Evolutionary conservation across 2,797 vertebrate genomes (phyloP).

Genomic region (Gouania willdenowi): DNA sequence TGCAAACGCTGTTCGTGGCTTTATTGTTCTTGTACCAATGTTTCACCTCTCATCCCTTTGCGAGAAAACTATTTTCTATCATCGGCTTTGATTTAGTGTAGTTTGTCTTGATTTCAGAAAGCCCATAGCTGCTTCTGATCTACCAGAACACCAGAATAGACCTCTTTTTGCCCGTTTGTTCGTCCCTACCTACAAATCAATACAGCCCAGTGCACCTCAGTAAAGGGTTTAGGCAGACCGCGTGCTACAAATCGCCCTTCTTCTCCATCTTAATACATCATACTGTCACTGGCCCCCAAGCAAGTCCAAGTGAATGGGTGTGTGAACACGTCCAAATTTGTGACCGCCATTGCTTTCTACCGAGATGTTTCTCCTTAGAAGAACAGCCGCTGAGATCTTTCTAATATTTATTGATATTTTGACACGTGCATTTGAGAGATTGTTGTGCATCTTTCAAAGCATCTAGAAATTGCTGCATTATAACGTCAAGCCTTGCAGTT

Average conservation of each 20-base stretch:
- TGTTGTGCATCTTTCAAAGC: constrained; percentile 15
- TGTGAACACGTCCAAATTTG: constrained; percentile 36
- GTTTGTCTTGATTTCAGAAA: constrained; percentile 62
- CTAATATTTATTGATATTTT: constrained; percentile 7
- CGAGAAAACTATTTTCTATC: constrained; percentile 39
- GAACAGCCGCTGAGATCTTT: constrained; percentile 24
- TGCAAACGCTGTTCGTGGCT: no score
- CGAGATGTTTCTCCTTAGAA: constrained; percentile 6
- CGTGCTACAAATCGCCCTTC: constrained; percentile 31
- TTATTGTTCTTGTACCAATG: constrained; percentile 28
- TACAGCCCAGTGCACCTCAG: constrained; percentile 50
- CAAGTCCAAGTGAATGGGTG: constrained; percentile 23
- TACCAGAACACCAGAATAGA: constrained; percentile 53
- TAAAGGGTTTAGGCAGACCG: constrained; percentile 31
- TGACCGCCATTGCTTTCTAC: constrained; percentile 31
- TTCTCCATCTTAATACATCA: constrained; percentile 40
- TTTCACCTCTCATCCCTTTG: constrained; percentile 15
- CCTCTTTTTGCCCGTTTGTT: constrained; percentile 44
- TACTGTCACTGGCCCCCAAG: constrained; percentile 12
- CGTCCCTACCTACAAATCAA: constrained; percentile 67
- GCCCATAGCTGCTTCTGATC: constrained; percentile 67
- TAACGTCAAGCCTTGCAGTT: constrained; percentile 17
- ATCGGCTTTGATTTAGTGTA: constrained; percentile 35
- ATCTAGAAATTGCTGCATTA: constrained; percentile 6
- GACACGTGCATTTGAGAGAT: constrained; percentile 16